Conservation (phyloP, 1,140 invertebrate genomes). For the Polyergus mexicanus region DNA sequence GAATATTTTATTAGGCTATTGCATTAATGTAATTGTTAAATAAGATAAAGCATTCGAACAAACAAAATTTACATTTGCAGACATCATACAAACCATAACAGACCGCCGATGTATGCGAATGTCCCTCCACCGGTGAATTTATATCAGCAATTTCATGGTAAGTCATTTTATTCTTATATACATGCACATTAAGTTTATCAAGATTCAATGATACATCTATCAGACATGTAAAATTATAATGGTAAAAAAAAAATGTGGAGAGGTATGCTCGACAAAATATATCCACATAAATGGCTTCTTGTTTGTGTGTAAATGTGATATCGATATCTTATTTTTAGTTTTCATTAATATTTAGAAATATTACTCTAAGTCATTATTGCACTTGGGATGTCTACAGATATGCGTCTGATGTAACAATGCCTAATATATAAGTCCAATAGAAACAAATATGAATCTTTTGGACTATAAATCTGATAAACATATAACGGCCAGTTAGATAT, state of each 20-base stretch:
- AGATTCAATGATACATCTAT: neutral
- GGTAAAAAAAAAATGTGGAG: neutral
- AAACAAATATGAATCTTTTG: neutral
- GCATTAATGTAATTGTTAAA: neutral
- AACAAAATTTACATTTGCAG: constrained; percentile 70
- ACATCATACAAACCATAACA: constrained; percentile 76
- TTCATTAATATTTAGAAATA: neutral
- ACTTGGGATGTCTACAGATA: too few relatives aligned
- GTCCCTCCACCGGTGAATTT: constrained; percentile 79
- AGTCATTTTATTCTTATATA: constrained; percentile 61
- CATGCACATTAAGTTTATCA: neutral
- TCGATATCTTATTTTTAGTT: neutral
- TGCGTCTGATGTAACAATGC: neutral
- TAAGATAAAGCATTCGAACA: neutral
- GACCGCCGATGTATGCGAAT: constrained; percentile 76
- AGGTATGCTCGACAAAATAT: neutral
- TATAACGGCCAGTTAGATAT: too few relatives aligned
- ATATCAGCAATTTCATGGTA: constrained; percentile 74
- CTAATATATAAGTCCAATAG: neutral
- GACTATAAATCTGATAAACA: too few relatives aligned
- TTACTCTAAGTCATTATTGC: too few relatives aligned
- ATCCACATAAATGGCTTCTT: neutral
- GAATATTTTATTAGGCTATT: constrained; percentile 12
- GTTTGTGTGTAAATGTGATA: neutral
- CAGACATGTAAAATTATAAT: neutral